Evolutionary conservation across 2,797 vertebrate species (phyloP), one percentile per base, ranked within the genome.

Genomic region (Alosa sapidissima): DNA sequence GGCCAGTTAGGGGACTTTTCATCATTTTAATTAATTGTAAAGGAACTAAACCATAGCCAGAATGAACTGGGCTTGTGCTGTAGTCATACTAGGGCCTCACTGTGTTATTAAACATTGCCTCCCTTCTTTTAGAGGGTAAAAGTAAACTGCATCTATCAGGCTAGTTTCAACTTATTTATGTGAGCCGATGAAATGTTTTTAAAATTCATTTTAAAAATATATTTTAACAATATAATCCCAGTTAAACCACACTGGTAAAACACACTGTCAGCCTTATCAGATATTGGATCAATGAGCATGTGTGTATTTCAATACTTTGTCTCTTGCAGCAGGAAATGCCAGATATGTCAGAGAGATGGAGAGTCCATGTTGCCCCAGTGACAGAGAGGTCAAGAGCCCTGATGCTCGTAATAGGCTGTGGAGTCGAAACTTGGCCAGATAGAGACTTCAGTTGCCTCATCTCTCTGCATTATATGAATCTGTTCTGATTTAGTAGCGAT

Each of bases 1-100:
- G 87, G 83, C 81, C 86, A 87, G 90, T 89, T 85, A 47, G 86
- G 88, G 88, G 89, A 89, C 89, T 88, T 89, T 91, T 90, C 87
- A 90, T 89, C 82, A 86, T 24, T 65, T 88, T 91, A 90, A 93
- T 90, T 87, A 89, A 89, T 89, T 89, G 88, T 85, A 86, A 84
- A 33, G 87, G 86, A 91, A 88, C 84, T 87, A 90, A 91, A 91
- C 45, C 87, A 81, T 90, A 86, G 89, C 90, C 81, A 85, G 87
- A 78, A 83, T 84, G 88, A 89, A 91, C 82, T 33, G 85, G 36
- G 81, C 60, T 84, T 49, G 0, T 49, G 28, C 81, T 16, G 24
- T 86, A 84, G 47, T 9, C 81, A 33, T 1, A 28, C n/a, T 14
- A 14, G 49, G 81, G 49, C 33, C 81, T 82, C 9, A 14, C 16